These are phyloP conservation scores for Heterochromis multidens DNA, from an alignment of 2,113 vertebrate genomes.

Conservation along the genomic window DNA sequence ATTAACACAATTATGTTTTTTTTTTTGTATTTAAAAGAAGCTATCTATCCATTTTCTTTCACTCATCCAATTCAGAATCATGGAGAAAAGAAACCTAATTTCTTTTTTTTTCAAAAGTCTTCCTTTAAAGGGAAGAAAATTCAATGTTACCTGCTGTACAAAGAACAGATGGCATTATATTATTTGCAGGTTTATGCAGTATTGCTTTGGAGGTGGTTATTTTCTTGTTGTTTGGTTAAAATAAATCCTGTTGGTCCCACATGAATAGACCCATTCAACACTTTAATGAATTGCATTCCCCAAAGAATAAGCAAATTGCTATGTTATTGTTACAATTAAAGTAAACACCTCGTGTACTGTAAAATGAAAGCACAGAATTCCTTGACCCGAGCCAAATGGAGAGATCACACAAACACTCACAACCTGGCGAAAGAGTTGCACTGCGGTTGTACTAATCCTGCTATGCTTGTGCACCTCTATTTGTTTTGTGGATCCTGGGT, in stretches of 20 bases:
- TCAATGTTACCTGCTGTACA: neutral
- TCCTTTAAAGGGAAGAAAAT: neutral
- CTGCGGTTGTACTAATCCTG: neutral
- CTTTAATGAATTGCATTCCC: constrained; percentile 9
- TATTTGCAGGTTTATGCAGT: neutral
- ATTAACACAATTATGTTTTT: neutral
- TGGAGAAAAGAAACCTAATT: neutral
- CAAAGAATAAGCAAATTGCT: constrained; percentile 3
- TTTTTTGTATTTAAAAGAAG: neutral
- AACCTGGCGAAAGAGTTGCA: neutral
- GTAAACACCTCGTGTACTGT: neutral
- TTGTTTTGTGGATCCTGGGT: constrained; percentile 27
- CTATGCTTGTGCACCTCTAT: neutral
- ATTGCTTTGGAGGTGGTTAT: neutral
- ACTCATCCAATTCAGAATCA: neutral
- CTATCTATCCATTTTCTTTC: neutral
- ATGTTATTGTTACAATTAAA: constrained; percentile 15
- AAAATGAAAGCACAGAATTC: neutral
- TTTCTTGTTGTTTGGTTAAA: neutral
- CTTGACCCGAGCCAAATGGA: constrained; percentile 20
- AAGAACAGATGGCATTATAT: neutral
- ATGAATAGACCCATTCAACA: neutral
- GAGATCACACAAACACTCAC: neutral
- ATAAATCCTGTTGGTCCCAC: neutral
- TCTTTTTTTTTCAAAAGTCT: neutral